phyloP scores from a whole-genome alignment of 1,140 invertebrate species.

The Caenorhabditis tropicalis region DNA sequence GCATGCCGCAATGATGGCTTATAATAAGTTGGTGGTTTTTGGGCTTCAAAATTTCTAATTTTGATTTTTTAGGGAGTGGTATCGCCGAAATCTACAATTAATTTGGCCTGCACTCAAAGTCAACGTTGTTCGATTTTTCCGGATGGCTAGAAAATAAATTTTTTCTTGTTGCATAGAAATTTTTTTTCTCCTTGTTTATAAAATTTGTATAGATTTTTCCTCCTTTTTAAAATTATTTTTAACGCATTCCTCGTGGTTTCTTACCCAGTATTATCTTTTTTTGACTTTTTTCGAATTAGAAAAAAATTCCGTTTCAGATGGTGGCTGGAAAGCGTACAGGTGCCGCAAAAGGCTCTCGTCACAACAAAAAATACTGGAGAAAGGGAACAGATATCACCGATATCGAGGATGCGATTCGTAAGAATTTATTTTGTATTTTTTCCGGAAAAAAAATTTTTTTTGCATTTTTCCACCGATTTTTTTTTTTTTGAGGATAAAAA shows the following conservation, averaged over 20 bases:
- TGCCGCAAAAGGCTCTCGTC: constrained; percentile 29
- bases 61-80: constrained; percentile 66
- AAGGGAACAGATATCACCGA: constrained; percentile 27
- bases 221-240: not conserved
- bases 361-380: constrained; percentile 47
- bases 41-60: not conserved
- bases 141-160: constrained; percentile 7
- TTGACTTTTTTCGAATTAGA: not conserved
- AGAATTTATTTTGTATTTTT: not conserved
- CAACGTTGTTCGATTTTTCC: constrained; percentile 62
- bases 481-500: not conserved
- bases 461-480: not conserved
- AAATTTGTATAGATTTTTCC: too few species aligned
- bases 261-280: not conserved
- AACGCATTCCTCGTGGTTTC: not conserved
- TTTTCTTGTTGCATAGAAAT: not conserved
- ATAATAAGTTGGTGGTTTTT: constrained; percentile 62
- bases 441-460: too few species aligned
- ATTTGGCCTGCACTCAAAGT: constrained; percentile 68
- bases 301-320: not conserved
- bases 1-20: constrained; percentile 53
- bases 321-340: constrained; percentile 15
- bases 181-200: not conserved
- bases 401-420: constrained; percentile 37
- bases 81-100: constrained; percentile 61